These are phyloP conservation scores for Solea senegalensis DNA, from an alignment of 2,113 vertebrate species.

Conservation along the genomic window DNA sequence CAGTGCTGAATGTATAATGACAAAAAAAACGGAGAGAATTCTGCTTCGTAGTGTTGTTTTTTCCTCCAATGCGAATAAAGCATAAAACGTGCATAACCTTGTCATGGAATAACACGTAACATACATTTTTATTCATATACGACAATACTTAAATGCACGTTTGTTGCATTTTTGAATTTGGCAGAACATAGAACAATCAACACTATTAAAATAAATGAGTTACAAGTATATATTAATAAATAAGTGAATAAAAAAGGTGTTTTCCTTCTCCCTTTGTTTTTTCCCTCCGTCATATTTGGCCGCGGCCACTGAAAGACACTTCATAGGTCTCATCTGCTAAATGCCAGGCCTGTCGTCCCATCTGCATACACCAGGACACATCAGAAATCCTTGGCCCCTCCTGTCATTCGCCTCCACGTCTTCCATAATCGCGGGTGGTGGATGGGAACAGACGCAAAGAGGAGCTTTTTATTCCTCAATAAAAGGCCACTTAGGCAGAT, in stretches of 20 bases:
- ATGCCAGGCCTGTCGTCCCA: constrained; percentile 57
- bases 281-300: constrained; percentile 13
- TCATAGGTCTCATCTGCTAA: constrained; percentile 57
- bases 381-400: constrained; percentile 54
- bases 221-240: not conserved
- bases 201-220: no score
- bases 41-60: not conserved
- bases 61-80: not conserved
- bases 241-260: not conserved
- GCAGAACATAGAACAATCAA: no score
- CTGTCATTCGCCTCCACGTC: constrained; percentile 55
- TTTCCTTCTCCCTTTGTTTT: not conserved
- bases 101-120: no score
- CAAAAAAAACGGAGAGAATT: not conserved
- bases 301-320: constrained; percentile 3
- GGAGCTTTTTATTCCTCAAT: constrained; percentile 77
- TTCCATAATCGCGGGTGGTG: constrained; percentile 70
- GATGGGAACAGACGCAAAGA: constrained; percentile 60
- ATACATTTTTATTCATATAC: no score
- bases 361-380: constrained; percentile 67
- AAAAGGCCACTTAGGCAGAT: constrained; percentile 79
- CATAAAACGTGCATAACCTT: no score
- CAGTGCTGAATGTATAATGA: constrained; percentile 1
- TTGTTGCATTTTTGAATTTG: no score
- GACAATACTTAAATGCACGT: no score